Evolutionary conservation across 1,140 invertebrate genomes (phyloP).

Genomic region (Rhynchophorus ferrugineus): DNA sequence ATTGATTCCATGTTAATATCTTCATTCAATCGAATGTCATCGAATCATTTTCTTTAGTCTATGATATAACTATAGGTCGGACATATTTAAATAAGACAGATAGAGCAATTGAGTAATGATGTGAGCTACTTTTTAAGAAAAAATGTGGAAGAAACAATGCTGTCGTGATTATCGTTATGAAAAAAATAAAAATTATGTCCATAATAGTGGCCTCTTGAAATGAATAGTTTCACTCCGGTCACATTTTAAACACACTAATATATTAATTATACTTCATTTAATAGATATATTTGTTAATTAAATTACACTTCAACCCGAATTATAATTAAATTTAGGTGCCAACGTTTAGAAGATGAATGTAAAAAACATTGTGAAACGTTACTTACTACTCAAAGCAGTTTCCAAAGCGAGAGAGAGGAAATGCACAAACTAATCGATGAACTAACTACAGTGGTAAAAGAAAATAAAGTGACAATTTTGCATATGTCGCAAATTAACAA

Average conservation of each 20-base stretch:
- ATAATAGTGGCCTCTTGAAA: no score
- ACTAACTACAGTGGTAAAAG: conserved; percentile 22
- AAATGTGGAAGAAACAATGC: not conserved
- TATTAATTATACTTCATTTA: no score
- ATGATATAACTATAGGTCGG: no score
- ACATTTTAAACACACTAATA: no score
- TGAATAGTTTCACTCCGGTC: no score
- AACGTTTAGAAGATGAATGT: conserved; percentile 24
- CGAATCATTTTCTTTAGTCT: no score
- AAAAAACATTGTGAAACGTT: conserved; percentile 14
- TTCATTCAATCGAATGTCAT: no score
- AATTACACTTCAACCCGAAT: no score
- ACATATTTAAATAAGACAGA: not conserved
- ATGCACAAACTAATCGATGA: conserved; percentile 24
- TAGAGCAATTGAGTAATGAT: not conserved
- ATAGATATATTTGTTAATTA: no score
- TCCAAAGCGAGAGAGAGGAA: conserved; percentile 20
- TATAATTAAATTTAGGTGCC: conserved; percentile 23
- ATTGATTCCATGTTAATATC: no score
- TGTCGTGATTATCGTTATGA: not conserved
- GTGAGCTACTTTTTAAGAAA: not conserved
- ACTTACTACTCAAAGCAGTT: conserved; percentile 17
- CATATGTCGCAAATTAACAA: conserved; percentile 28
- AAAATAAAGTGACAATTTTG: conserved; percentile 23
- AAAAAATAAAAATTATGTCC: no score